Percentiles rank a stretch among this genome's conserved stretches.
These are phyloP conservation scores for Phrynocephalus versicolor DNA, from an alignment of 2,113 vertebrate species.

Conservation along the genomic window DNA sequence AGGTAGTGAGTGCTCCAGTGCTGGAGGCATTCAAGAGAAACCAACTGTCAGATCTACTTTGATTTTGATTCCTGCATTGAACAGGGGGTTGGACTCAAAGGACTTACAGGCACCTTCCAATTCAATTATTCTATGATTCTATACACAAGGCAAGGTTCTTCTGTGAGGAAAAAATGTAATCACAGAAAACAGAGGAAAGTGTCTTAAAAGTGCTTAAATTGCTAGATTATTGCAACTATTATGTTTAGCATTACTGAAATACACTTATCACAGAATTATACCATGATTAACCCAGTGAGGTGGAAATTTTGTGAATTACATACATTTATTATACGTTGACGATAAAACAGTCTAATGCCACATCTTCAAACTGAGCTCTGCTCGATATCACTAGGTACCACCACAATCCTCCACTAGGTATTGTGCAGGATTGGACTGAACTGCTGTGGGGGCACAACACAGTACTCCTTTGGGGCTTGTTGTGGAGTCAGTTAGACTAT, in stretches of 20 bases:
- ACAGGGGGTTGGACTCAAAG: too few relatives aligned
- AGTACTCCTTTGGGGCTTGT: neutral
- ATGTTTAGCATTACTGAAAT: neutral
- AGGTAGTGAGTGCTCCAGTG: too few relatives aligned
- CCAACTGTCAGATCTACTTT: neutral
- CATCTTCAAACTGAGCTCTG: neutral
- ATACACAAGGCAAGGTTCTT: too few relatives aligned
- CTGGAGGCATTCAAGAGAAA: too few relatives aligned
- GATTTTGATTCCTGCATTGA: too few relatives aligned
- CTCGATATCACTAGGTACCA: neutral
- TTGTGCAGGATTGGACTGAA: neutral
- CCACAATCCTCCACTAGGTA: too few relatives aligned
- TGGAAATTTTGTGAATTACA: neutral
- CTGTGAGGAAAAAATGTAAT: too few relatives aligned
- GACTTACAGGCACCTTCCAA: too few relatives aligned
- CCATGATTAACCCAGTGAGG: neutral
- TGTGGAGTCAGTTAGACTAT: neutral
- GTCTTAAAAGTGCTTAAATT: neutral
- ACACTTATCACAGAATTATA: neutral
- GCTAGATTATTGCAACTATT: neutral
- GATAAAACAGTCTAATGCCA: neutral
- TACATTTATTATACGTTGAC: neutral
- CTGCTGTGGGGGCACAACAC: neutral
- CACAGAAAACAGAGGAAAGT: neutral
- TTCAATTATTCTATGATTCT: too few relatives aligned